phyloP scores from a whole-genome alignment of 2,888 invertebrate genomes.

The Agrilus biguttatus region DNA sequence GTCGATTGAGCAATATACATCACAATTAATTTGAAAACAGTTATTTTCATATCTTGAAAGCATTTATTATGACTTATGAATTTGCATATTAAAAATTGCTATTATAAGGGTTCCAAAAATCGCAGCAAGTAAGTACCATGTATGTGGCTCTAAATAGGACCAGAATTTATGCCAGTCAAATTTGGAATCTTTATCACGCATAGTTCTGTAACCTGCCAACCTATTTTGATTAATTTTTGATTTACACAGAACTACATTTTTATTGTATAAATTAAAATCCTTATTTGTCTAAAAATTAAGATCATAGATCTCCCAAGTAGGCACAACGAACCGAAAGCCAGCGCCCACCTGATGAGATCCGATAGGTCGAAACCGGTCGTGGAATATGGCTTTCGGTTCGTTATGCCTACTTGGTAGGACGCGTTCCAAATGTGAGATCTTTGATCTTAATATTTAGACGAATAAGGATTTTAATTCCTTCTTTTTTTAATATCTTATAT shows the following conservation, averaged over 20 bases:
- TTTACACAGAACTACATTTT: slow-evolving; percentile 16
- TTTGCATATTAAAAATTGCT: slow-evolving; percentile 77
- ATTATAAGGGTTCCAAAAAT: slow-evolving; percentile 72
- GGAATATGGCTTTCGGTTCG: no score
- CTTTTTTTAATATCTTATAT: no score
- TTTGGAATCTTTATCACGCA: slow-evolving; percentile 36
- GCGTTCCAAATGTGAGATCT: no score
- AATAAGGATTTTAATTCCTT: no score
- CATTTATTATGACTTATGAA: slow-evolving; percentile 54
- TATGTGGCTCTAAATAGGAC: slow-evolving; percentile 58
- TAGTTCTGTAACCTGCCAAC: slow-evolving; percentile 21
- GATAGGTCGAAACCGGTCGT: no score
- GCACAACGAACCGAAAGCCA: no score
- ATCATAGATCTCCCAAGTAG: no score
- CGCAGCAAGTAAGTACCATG: slow-evolving; percentile 62
- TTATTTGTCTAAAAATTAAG: no score
- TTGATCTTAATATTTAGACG: no score
- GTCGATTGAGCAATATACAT: slow-evolving; percentile 65
- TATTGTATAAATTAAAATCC: neutral
- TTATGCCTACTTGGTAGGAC: no score
- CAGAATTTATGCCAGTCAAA: slow-evolving; percentile 72
- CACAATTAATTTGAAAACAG: slow-evolving; percentile 50
- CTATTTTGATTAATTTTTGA: slow-evolving; percentile 16
- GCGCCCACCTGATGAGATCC: no score
- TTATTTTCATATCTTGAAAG: slow-evolving; percentile 45